phyloP scores from a whole-genome alignment of 2,113 vertebrate genomes.

The Clupea harengus region DNA sequence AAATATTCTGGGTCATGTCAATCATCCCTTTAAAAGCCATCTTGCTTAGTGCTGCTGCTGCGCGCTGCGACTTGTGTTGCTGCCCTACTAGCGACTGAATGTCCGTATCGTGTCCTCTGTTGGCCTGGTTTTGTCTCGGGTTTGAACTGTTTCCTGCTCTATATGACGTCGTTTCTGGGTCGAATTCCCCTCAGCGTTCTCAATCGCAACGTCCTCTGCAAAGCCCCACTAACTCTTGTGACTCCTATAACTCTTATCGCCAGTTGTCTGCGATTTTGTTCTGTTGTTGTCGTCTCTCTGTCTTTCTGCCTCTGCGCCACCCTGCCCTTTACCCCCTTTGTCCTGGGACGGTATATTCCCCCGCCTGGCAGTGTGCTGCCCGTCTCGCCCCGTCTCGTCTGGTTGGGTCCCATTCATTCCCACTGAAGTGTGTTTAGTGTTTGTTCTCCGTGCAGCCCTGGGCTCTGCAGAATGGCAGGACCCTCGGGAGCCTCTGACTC shows the following conservation, averaged over 20 bases:
- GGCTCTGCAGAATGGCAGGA: neutral
- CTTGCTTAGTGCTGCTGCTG: slow-evolving; percentile 39
- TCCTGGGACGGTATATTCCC: slow-evolving; percentile 19
- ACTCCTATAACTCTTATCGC: too few relatives aligned
- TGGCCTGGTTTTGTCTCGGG: neutral
- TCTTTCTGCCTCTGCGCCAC: slow-evolving; percentile 24
- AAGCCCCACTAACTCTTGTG: too few relatives aligned
- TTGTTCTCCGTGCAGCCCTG: neutral
- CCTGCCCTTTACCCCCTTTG: slow-evolving; percentile 3
- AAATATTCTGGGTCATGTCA: slow-evolving; percentile 42
- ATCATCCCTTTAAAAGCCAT: neutral
- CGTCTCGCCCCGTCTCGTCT: slow-evolving; percentile 21
- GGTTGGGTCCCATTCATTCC: slow-evolving; percentile 24
- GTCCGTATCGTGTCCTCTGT: slow-evolving; percentile 29
- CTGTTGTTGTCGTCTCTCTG: slow-evolving; percentile 23
- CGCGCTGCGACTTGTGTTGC: slow-evolving; percentile 34
- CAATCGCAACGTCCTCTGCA: neutral
- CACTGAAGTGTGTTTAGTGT: slow-evolving; percentile 37
- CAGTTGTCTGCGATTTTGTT: neutral
- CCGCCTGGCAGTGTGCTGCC: neutral
- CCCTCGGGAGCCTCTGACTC: slow-evolving; percentile 20
- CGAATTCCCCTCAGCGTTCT: too few relatives aligned
- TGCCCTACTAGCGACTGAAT: slow-evolving; percentile 39
- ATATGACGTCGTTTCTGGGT: neutral
- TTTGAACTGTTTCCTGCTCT: neutral